Evolutionary conservation across 2,888 invertebrate species (phyloP).

Genomic region (Cerastis rubricosa): DNA sequence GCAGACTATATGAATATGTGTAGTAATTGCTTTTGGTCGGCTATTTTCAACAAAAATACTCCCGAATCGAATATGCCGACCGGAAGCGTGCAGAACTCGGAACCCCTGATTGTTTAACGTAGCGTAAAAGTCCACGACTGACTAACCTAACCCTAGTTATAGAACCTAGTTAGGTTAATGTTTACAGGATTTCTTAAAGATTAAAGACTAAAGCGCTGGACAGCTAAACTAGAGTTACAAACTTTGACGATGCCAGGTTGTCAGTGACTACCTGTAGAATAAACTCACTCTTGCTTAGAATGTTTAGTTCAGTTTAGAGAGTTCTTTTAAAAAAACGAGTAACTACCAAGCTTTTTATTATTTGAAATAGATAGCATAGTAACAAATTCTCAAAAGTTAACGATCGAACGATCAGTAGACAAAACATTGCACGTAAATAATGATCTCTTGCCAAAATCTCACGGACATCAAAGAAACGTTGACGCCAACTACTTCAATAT

Average conservation of each 20-base stretch:
- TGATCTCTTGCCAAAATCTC: slow-evolving; percentile 11
- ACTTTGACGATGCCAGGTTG: no score
- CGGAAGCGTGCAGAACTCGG: background rate
- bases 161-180: background rate
- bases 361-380: background rate
- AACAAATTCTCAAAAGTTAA: background rate
- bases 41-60: background rate
- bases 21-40: background rate
- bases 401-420: background rate
- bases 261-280: background rate
- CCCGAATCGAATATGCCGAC: background rate
- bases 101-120: background rate
- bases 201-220: no score
- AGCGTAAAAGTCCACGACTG: background rate
- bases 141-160: background rate
- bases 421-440: background rate
- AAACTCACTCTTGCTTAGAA: background rate
- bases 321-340: background rate
- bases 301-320: background rate
- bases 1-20: background rate
- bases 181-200: background rate
- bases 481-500: background rate
- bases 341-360: background rate
- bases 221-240: background rate
- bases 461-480: slow-evolving; percentile 1